A percentile compares a stretch with the other conserved stretches of the same genome.
phyloP scores from a whole-genome alignment of 2,888 invertebrate species.

The Leptinotarsa juncta region DNA sequence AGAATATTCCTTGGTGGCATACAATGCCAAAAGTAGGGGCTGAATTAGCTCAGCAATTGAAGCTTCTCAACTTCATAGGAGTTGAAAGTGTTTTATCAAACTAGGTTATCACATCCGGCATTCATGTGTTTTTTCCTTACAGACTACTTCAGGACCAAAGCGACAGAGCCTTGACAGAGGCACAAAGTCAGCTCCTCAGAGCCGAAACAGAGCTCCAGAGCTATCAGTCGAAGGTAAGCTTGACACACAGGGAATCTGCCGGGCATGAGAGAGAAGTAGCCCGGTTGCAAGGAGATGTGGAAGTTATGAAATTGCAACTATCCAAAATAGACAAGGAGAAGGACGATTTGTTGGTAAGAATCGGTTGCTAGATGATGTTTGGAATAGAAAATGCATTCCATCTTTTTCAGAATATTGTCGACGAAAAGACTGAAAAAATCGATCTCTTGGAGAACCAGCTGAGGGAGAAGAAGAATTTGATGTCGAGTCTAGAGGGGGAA shows the following conservation, averaged over 20 bases:
- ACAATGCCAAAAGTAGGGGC: not conserved
- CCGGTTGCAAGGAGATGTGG: conserved; percentile 74
- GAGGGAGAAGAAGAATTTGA: conserved; percentile 70
- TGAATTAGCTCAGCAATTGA: too few species aligned
- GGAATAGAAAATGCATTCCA: too few species aligned
- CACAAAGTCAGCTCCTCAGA: conserved; percentile 75
- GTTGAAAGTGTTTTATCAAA: too few species aligned
- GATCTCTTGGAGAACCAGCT: conserved; percentile 75
- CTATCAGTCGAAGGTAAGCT: conserved; percentile 67
- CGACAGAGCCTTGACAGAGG: conserved; percentile 77
- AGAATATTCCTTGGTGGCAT: too few species aligned
- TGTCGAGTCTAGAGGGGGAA: conserved; percentile 69
- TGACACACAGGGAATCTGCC: conserved; percentile 47
- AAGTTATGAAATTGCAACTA: conserved; percentile 72
- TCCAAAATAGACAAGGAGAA: conserved; percentile 78
- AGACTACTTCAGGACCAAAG: conserved; percentile 77
- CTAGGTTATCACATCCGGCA: too few species aligned
- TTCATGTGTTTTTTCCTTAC: not conserved
- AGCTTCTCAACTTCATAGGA: too few species aligned
- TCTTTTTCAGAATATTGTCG: conserved; percentile 72
- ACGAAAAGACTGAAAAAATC: conserved; percentile 78
- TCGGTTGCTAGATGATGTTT: too few species aligned
- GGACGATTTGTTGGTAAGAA: conserved; percentile 72
- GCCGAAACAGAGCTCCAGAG: conserved; percentile 74
- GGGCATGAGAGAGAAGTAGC: conserved; percentile 71